These are phyloP conservation scores for Chroicocephalus ridibundus DNA, from an alignment of 2,113 vertebrate species.

Conservation along the genomic window DNA sequence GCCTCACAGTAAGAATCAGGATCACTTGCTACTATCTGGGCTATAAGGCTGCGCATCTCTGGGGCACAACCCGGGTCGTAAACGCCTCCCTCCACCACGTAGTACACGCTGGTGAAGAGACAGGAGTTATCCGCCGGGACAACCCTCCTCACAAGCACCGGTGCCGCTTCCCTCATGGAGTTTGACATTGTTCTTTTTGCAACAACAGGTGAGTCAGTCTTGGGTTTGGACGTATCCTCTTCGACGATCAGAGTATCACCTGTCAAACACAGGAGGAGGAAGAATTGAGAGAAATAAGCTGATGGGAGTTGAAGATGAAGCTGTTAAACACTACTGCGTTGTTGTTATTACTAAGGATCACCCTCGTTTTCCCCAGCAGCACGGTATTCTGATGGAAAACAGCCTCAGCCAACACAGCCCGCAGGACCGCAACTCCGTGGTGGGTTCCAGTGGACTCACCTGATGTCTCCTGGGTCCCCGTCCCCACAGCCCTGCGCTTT, in stretches of 20 bases:
- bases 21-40: slow-evolving; percentile 91
- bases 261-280: slow-evolving; percentile 56
- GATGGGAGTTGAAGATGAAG: accelerated
- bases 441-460: neutral
- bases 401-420: neutral
- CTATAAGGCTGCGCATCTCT: slow-evolving; percentile 93
- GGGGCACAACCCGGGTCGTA: slow-evolving; percentile 87
- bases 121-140: slow-evolving; percentile 98
- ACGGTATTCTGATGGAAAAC: accelerated
- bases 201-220: slow-evolving; percentile 65
- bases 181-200: slow-evolving; percentile 69
- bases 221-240: slow-evolving; percentile 86
- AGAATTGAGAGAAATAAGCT: neutral
- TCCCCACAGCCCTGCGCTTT: neutral
- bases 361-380: accelerated
- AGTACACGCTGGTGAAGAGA: slow-evolving; percentile 95
- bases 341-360: accelerated
- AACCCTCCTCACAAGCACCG: slow-evolving; percentile 79
- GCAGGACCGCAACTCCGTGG: accelerated
- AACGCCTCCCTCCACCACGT: slow-evolving; percentile 92
- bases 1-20: slow-evolving; percentile 89
- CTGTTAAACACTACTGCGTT: accelerated
- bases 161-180: slow-evolving; percentile 67
- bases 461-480: neutral
- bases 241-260: slow-evolving; percentile 97